Evolutionary conservation across 2,888 invertebrate species (phyloP).

Genomic region (Erebia epiphron): DNA sequence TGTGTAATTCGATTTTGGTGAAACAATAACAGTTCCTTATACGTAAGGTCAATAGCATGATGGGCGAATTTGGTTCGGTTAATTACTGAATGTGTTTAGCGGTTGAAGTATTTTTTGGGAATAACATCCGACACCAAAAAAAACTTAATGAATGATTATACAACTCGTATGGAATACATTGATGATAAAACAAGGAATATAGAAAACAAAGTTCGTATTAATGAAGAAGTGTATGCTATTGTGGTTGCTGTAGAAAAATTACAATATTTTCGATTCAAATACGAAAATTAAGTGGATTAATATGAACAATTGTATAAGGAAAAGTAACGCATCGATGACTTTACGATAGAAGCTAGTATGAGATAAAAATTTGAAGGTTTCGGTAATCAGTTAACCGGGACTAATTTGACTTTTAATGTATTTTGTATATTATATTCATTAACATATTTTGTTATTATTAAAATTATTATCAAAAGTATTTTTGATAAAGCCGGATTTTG

Average conservation of each 20-base stretch:
- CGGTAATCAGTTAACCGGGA: conserved; percentile 25
- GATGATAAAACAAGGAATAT: neutral
- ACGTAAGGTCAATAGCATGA: conserved; percentile 73
- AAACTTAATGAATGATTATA: neutral
- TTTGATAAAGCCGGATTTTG: neutral
- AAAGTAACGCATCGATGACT: conserved; percentile 31
- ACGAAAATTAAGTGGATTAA: conserved; percentile 20
- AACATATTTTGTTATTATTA: neutral
- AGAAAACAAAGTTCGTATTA: neutral
- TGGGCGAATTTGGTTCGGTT: conserved; percentile 73
- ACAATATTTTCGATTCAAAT: neutral
- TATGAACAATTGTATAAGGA: conserved; percentile 22
- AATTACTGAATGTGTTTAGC: conserved; percentile 63
- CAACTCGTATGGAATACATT: neutral
- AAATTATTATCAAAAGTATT: too few relatives aligned
- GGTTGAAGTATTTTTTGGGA: conserved; percentile 33
- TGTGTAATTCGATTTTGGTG: conserved; percentile 49
- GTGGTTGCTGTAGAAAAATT: neutral
- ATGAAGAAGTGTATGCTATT: conserved; percentile 10
- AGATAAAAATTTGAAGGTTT: conserved; percentile 28
- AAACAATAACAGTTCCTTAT: conserved; percentile 60
- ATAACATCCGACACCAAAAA: conserved; percentile 2
- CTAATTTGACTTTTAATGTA: conserved; percentile 22
- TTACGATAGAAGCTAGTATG: conserved; percentile 24
- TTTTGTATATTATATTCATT: conserved; percentile 4